Evolutionary conservation across 1,140 invertebrate genomes (phyloP).

Genomic region (Anthonomus grandis): DNA sequence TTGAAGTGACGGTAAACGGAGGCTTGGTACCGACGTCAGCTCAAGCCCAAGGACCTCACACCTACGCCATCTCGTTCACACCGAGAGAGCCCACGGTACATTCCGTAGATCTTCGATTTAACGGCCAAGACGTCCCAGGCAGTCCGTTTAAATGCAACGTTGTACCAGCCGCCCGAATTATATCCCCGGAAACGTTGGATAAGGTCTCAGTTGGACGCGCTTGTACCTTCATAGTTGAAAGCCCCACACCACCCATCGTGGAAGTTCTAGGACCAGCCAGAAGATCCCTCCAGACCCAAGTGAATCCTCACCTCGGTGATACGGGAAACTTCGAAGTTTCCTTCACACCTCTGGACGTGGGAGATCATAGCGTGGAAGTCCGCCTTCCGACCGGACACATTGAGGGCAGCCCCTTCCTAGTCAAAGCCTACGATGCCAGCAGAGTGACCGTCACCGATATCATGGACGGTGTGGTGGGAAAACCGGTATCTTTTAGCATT

Average conservation of each 20-base stretch:
- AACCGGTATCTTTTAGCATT: conserved; percentile 90
- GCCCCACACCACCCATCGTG: conserved; percentile 69
- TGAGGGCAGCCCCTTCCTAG: conserved; percentile 89
- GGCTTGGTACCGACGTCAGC: conserved; percentile 94
- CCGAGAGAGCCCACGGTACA: conserved; percentile 86
- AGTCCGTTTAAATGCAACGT: conserved; percentile 60
- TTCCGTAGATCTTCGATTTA: conserved; percentile 91
- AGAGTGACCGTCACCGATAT: conserved; percentile 90
- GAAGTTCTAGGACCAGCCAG: conserved; percentile 74
- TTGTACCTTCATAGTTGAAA: conserved; percentile 83
- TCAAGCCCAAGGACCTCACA: conserved; percentile 89
- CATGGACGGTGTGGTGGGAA: conserved; percentile 82
- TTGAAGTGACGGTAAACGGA: conserved; percentile 96
- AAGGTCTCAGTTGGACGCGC: conserved; percentile 86
- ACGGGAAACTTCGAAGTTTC: conserved; percentile 60
- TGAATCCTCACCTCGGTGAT: conserved; percentile 41
- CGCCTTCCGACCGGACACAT: conserved; percentile 77
- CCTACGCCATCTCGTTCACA: conserved; percentile 96
- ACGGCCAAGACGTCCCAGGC: conserved; percentile 92
- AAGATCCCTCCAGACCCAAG: conserved; percentile 65
- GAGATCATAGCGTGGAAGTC: conserved; percentile 89
- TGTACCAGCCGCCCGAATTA: conserved; percentile 69
- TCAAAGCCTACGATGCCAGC: conserved; percentile 92
- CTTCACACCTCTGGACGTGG: conserved; percentile 86
- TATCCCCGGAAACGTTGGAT: conserved; percentile 79